Base-by-base conservation (phyloP, 2,797 vertebrate genomes). In the Picus viridis region DNA sequence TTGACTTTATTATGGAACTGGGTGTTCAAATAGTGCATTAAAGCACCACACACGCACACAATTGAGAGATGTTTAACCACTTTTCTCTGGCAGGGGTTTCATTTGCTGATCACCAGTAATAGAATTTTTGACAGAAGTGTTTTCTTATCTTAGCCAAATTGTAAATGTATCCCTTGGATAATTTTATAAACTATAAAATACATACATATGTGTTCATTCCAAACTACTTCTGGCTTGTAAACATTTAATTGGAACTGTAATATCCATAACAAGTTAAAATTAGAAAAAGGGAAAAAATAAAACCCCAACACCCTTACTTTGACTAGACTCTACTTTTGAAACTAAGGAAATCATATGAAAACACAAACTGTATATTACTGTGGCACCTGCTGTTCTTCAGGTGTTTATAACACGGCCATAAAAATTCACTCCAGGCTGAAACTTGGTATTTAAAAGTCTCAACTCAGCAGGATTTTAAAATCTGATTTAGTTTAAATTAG, bases 341-440 rank as follows among this genome's bases (percentile, higher is more conserved):
- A 93, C 59, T 85, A 83, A 89, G 57, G 57, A 96, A 97, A 72
- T 68, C 23, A 78, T 57, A 80, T 76, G 69, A 76, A 89, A 80
- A 47, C 67, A 59, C 9, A 54, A 96, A 87, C 67, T 92, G 41
- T 82, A 82, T 89, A 88, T 92, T 94, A 89, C 77, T 92, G 29
- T 90, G 67, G 64, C 61, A 94, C 93, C 81, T 95, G 92, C 95
- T 96, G 85, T 75, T 93, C 92, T 94, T 96, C 88, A 97, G 95
- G 94, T 97, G 91, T 97, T 97, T 96, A 96, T 96, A 94, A 90
- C 75, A 80, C 76, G 75, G 59, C 70, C 70, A 91, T 96, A 96
- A 97, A 97, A 96, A 92, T 93, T 93, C 70, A 94, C 94, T 92
- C 41, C 39, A 78, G 39, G 78, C 80, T 96, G 78, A 94, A 96